These are phyloP conservation scores for Neoniphon sammara DNA, from an alignment of 2,797 vertebrate genomes.

Conservation along the genomic window DNA sequence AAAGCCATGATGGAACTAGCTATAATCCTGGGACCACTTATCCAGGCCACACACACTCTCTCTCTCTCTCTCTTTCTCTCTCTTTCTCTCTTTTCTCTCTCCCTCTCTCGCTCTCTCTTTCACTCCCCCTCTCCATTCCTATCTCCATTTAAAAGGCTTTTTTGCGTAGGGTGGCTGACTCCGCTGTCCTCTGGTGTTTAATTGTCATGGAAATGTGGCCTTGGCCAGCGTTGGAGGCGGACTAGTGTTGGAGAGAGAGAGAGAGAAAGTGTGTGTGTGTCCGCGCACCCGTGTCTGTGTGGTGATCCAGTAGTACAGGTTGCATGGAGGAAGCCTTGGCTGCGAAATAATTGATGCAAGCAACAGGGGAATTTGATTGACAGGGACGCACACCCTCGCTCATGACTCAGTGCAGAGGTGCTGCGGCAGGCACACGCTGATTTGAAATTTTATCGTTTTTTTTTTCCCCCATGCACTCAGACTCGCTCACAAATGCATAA, in stretches of 20 bases:
- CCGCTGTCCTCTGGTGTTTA: conserved; percentile 61
- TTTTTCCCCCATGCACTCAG: conserved; percentile 2
- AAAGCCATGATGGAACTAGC: conserved; percentile 76
- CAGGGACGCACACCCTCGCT: conserved; percentile 19
- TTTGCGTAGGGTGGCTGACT: conserved; percentile 59
- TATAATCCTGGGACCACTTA: conserved; percentile 78
- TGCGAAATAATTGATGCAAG: conserved; percentile 51
- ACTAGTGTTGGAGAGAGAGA: conserved; percentile 16
- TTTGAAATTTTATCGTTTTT: conserved; percentile 22
- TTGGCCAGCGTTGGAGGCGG: conserved; percentile 33
- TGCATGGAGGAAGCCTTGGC: background rate
- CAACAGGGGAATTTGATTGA: conserved; percentile 40
- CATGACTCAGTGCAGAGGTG: conserved; percentile 25
- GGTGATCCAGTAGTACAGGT: background rate
- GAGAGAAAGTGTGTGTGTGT: conserved; percentile 1
- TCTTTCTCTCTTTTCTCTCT: no score
- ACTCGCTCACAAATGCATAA: conserved; percentile 18
- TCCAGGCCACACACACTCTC: conserved; percentile 57
- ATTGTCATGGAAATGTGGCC: conserved; percentile 77
- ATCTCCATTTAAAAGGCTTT: conserved; percentile 64
- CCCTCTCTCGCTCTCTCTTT: conserved; percentile 24
- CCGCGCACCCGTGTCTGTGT: background rate
- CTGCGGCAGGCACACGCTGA: conserved; percentile 13
- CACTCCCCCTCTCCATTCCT: conserved; percentile 50
- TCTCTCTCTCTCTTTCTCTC: no score